Base-by-base conservation (phyloP, 23 tunicate genomes). In the Trididemnum nubilum region DNA sequence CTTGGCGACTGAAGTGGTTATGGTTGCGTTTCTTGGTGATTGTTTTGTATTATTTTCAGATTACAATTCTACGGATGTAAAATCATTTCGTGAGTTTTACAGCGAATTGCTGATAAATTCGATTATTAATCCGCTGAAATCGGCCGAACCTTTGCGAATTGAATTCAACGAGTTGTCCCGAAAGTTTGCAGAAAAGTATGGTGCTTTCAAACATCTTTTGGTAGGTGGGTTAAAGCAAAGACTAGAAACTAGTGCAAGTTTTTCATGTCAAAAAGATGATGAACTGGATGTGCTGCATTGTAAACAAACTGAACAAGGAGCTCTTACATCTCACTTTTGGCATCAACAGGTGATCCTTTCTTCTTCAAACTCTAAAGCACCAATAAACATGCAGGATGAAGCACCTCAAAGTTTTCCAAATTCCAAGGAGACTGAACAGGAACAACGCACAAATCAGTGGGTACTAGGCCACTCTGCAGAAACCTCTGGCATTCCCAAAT, bases 121-220 rank as follows among this genome's bases (percentile, higher is more conserved):
- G 28, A 73, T 73, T 24, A 37, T 73, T 9, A 73, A 73, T 73
- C 78, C 78, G 15, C 25, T 73, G 33, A 73, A 27, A 40, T 9
- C 78, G 7, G 29, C 19, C 5, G 15, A 57, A 4, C 78, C 58
- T 38, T 12, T 21, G 5, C 2, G 3, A 19, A 5, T 73, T 38
- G 19, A 24, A 5, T 73, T 37, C 18, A 73, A 38, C 7, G 58
- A 73, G 2, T 73, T 73, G 7, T 21, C 37, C 21, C 19, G 39
- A 19, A 38, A 19, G 9, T 73, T 73, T 38, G 12, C 21, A 39
- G 9, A 38, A 19, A 73, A 34, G 39, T 73, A 37, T 40, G 78
- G 78, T 2, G 9, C 2, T 37, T 38, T 73, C 39, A 12, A 38
- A 3, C 3, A 38, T 73, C 2, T 39, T 2, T 3, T 37, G 31